A percentile compares a stretch with the other conserved stretches of the same genome.
Evolutionary conservation across 2,888 invertebrate genomes (phyloP).

Genomic region (Agrenia bidenticulata): DNA sequence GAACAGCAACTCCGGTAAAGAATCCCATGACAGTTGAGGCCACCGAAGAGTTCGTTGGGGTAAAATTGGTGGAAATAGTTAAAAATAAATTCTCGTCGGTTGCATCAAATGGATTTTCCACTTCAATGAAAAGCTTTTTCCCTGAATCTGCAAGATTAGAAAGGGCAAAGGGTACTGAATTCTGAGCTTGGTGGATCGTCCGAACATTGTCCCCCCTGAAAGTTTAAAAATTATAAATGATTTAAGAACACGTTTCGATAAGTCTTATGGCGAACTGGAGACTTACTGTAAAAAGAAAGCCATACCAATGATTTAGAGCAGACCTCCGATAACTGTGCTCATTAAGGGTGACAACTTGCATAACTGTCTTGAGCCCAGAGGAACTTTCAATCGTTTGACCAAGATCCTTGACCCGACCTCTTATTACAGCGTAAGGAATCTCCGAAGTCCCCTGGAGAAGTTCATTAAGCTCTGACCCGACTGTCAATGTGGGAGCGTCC

Average conservation of each 20-base stretch:
- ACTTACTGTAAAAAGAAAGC: background rate
- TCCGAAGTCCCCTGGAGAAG: constrained; percentile 28
- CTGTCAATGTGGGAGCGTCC: constrained; percentile 46
- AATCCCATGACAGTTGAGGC: constrained; percentile 51
- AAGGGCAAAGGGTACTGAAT: constrained; percentile 49
- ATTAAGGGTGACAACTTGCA: constrained; percentile 48
- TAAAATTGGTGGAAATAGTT: constrained; percentile 49
- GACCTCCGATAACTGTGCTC: constrained; percentile 49
- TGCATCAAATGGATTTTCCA: constrained; percentile 49
- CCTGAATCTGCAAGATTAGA: constrained; percentile 23
- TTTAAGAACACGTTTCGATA: too few relatives aligned
- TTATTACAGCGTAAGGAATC: constrained; percentile 40
- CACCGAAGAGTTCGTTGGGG: constrained; percentile 44
- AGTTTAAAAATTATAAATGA: constrained; percentile 7
- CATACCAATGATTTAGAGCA: constrained; percentile 50
- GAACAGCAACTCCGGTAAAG: constrained; percentile 48
- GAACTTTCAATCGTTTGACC: constrained; percentile 42
- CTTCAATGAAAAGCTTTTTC: constrained; percentile 34
- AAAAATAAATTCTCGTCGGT: constrained; percentile 39
- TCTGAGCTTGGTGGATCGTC: constrained; percentile 43
- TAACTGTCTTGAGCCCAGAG: constrained; percentile 45
- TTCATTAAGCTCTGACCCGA: constrained; percentile 40
- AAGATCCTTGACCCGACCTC: constrained; percentile 43
- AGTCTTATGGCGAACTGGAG: too few relatives aligned
- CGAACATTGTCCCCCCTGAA: constrained; percentile 48